phyloP scores from a whole-genome alignment of 2,888 invertebrate species.

The Hipparchia sbordonii region DNA sequence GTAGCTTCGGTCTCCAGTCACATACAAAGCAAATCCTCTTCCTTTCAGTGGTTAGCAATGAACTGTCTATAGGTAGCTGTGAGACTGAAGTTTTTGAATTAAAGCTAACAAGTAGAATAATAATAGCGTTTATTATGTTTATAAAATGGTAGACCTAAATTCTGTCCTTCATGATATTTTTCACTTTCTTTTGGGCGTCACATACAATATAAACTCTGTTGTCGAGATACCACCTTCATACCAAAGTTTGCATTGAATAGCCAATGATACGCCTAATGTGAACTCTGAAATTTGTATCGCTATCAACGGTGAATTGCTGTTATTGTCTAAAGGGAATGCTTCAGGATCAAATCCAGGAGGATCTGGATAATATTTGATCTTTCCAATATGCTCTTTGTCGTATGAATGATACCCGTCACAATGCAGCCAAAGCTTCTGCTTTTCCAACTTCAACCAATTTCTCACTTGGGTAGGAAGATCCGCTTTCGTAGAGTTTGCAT shows the following conservation, averaged over 20 bases:
- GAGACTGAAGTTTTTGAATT: too few relatives aligned
- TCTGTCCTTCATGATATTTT: not conserved
- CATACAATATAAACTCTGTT: constrained; percentile 63
- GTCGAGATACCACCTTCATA: constrained; percentile 61
- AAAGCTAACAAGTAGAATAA: not conserved
- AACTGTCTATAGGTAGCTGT: too few relatives aligned
- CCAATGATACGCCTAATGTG: constrained; percentile 63
- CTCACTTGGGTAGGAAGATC: constrained; percentile 56
- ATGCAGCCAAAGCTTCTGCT: constrained; percentile 62
- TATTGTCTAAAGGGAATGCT: constrained; percentile 55
- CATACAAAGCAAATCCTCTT: too few relatives aligned
- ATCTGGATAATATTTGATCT: constrained; percentile 65
- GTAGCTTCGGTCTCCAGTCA: too few relatives aligned
- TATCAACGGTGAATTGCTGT: constrained; percentile 55
- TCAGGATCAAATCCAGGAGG: constrained; percentile 69
- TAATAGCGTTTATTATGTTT: not conserved
- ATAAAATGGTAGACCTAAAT: not conserved
- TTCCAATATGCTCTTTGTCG: constrained; percentile 69
- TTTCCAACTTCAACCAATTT: constrained; percentile 54
- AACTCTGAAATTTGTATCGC: constrained; percentile 68
- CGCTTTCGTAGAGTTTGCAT: constrained; percentile 47
- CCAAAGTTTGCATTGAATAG: constrained; percentile 68
- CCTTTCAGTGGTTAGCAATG: too few relatives aligned
- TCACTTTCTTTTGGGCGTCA: constrained; percentile 48
- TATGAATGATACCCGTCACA: constrained; percentile 64